Base-by-base conservation (phyloP, 2,113 vertebrate genomes). In the Enhydra lutris region DNA sequence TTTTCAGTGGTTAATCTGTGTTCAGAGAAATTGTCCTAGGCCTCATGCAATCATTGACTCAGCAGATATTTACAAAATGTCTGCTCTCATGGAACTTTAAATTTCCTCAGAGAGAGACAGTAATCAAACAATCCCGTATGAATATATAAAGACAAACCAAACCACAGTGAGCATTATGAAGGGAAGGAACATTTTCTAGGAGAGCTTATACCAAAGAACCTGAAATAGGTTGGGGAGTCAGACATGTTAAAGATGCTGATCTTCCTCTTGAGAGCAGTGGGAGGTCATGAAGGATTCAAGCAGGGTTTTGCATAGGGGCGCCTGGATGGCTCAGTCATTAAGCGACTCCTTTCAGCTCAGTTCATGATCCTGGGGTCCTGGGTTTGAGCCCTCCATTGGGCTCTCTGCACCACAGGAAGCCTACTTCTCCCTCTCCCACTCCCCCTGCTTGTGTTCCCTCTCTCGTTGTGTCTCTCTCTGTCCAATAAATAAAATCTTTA, bases 21-120 rank as follows among this genome's bases (percentile, higher is more conserved):
- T 78, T 88, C 57, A 67, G 20, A 79, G 79, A 80, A 89, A 59
- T 71, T 91, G 42, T 94, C 52, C 31, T 93, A 55, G 57, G 81
- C 52, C 14, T 97, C 65, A 61, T 71, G 92, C 65, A n/a, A 83
- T 89, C 79, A 90, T 8, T 79, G 55, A 92, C 65, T 94, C 71
- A 78, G 52, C 34, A 97, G 91, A 88, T 73, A 91, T 92, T 92
- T 97, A 79, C 86, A 71, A 82, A 96, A 91, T 67, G 52, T 91
- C 90, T 95, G 61, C 11, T 95, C 45, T 84, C 50, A 76, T 34
- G 42, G 39, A 96, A 96, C 39, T 96, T 96, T 73, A 2, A 95
- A 83, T 82, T 59, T 91, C 55, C 89, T 81, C 63, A 95, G 50
- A 39, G 63, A 82, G 26, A 92, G 17, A 87, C 4, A 80, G 45